Evolutionary conservation across 2,888 invertebrate genomes (phyloP).

Genomic region (Andrena fulva): DNA sequence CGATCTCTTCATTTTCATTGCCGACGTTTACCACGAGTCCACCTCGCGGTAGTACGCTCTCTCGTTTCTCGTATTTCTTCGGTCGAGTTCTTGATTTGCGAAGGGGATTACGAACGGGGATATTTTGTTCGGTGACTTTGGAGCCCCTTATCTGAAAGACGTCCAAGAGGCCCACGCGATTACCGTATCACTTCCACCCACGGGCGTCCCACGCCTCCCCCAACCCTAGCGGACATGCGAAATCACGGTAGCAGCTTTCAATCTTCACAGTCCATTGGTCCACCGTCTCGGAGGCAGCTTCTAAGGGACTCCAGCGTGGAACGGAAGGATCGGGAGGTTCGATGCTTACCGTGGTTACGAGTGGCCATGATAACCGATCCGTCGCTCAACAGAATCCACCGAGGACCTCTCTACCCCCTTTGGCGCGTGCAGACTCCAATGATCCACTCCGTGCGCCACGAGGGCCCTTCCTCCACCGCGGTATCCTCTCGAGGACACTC

Average conservation of each 20-base stretch:
- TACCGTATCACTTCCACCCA: background rate
- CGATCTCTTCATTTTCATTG: constrained; percentile 57
- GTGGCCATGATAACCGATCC: constrained; percentile 65
- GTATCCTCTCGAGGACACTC: constrained; percentile 44
- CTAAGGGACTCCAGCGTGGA: background rate
- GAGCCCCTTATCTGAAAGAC: no score
- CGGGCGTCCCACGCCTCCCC: no score
- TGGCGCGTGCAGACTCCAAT: constrained; percentile 5
- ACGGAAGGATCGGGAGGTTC: background rate
- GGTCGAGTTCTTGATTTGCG: background rate
- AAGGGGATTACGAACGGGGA: background rate
- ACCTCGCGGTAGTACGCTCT: background rate
- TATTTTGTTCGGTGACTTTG: no score
- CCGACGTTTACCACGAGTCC: constrained; percentile 15
- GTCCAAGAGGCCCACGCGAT: no score
- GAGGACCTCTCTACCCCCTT: constrained; percentile 20
- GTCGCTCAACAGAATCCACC: constrained; percentile 33
- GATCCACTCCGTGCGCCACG: background rate
- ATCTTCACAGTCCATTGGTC: background rate
- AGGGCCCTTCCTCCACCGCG: constrained; percentile 7
- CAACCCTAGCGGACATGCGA: no score
- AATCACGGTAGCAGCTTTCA: background rate
- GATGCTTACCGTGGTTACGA: constrained; percentile 61
- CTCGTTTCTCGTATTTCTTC: no score
- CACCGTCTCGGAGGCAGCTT: no score